Evolutionary conservation across 2,113 vertebrate genomes (phyloP).

Genomic region (Ginglymostoma cirratum): DNA sequence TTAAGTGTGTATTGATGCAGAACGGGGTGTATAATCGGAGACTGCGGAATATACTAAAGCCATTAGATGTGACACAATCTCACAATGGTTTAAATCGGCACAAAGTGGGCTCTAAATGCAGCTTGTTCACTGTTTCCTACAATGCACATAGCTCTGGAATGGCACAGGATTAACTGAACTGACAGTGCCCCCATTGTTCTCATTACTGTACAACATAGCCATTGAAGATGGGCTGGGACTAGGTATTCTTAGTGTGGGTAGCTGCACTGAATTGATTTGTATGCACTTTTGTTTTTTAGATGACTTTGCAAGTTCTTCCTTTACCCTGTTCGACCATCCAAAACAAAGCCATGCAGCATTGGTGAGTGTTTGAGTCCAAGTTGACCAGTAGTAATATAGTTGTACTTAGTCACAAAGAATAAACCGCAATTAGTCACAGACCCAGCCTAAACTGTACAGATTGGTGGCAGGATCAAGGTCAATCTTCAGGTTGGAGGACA

Average conservation of each 20-base stretch:
- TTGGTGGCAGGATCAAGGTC: background rate
- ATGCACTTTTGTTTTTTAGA: background rate
- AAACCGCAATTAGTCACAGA: background rate
- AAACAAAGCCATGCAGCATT: conserved; percentile 16
- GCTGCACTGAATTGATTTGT: background rate
- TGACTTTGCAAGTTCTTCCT: background rate
- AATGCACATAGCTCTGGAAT: background rate
- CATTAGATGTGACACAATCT: background rate
- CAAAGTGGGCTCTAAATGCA: background rate
- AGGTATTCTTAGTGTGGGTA: background rate
- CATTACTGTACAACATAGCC: background rate
- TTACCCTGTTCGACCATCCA: conserved; percentile 23
- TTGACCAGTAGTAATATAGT: background rate
- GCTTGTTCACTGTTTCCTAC: background rate
- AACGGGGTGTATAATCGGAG: background rate
- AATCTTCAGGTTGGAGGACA: background rate
- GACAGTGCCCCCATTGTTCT: background rate
- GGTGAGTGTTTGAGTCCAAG: conserved; percentile 16
- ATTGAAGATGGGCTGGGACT: background rate
- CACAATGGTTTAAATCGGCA: background rate
- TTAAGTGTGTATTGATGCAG: background rate
- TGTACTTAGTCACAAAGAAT: background rate
- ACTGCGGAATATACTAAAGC: background rate
- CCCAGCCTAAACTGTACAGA: background rate
- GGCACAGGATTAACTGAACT: background rate